Percentiles rank a stretch among this genome's conserved stretches.
Conservation (phyloP, 1,140 invertebrate genomes). For the Teleogryllus occipitalis region DNA sequence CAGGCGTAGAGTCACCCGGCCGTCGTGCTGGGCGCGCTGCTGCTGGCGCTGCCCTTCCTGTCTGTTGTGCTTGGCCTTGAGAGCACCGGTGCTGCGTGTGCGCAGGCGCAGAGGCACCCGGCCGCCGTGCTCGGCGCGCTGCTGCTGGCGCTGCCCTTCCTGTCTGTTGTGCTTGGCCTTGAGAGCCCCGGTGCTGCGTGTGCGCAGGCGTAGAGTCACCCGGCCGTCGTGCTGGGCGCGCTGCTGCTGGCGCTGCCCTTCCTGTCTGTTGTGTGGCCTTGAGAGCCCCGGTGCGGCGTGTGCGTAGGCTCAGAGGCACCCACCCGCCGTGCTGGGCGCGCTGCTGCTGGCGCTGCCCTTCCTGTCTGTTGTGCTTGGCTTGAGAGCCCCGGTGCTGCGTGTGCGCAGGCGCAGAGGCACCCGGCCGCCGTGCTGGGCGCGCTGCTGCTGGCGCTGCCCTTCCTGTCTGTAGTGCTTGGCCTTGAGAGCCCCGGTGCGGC, state of each 20-base stretch:
- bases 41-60: slow-evolving; percentile 70
- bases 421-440: slow-evolving; percentile 52
- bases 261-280: too few species aligned
- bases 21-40: slow-evolving; percentile 51
- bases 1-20: slow-evolving; percentile 55
- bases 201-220: too few species aligned
- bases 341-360: slow-evolving; percentile 68
- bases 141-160: slow-evolving; percentile 66
- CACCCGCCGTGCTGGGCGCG: slow-evolving; percentile 51
- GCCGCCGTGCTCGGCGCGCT: slow-evolving; percentile 53
- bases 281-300: not conserved
- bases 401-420: slow-evolving; percentile 51
- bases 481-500: too few species aligned
- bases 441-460: slow-evolving; percentile 64
- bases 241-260: too few species aligned
- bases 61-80: too few species aligned
- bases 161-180: slow-evolving; percentile 53
- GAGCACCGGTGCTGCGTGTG: slow-evolving; percentile 18
- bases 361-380: slow-evolving; percentile 34
- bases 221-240: too few species aligned
- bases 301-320: slow-evolving; percentile 54
- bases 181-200: too few species aligned
- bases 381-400: not conserved
- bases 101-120: slow-evolving; percentile 52
- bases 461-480: slow-evolving; percentile 59